Evolutionary conservation across 2,888 invertebrate genomes (phyloP), one percentile per base, ranked within the genome.

Genomic region (Ariolimax columbianus): DNA sequence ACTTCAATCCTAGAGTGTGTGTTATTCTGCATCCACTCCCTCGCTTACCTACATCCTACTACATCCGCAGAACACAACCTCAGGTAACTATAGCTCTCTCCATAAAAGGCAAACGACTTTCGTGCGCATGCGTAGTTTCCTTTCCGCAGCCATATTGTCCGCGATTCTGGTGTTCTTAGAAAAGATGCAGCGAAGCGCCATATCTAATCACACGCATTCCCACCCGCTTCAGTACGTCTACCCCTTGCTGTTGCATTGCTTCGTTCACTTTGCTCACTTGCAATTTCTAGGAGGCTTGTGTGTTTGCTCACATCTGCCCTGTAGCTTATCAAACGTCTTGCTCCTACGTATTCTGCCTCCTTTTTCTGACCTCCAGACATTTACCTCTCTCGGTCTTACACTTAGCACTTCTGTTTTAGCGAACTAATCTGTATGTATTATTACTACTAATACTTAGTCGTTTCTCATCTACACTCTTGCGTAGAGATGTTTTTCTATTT

Each of bases 71-170:
- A 26, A 38, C 55, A 77, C 51, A 59, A 36, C 47, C n/a, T 11
- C 79, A 79, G 79, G 79, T 79, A 79, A 79, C 66, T 30, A 30
- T 38, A 11, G 36, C 68, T 40, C 43, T 43, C 79, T 40, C 79
- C 79, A 79, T 79, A 79, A 66, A 79, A 79, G 79, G 79, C 33
- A 79, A 79, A n/a, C 66, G 43, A 66, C 68, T 30, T 43, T 68
- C 17, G n/a, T n/a, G 79, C 79, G 79, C 79, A 68, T 79, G 79
- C 79, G 79, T 30, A 68, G 68, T 23, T 23, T 30, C n/a, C 26
- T 40, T 79, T 79, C 79, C 79, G 79, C 63, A n/a, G 79, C 66
- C 66, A 66, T 79, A n/a, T 43, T 66, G 43, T 40, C 43, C 23
- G 2, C 66, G 43, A 43, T 63, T 30, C 7, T 36, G 14, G 43